Percentiles rank a stretch among this genome's conserved stretches.
These are phyloP conservation scores for Sinella curviseta DNA, from an alignment of 1,140 invertebrate species.

Conservation along the genomic window DNA sequence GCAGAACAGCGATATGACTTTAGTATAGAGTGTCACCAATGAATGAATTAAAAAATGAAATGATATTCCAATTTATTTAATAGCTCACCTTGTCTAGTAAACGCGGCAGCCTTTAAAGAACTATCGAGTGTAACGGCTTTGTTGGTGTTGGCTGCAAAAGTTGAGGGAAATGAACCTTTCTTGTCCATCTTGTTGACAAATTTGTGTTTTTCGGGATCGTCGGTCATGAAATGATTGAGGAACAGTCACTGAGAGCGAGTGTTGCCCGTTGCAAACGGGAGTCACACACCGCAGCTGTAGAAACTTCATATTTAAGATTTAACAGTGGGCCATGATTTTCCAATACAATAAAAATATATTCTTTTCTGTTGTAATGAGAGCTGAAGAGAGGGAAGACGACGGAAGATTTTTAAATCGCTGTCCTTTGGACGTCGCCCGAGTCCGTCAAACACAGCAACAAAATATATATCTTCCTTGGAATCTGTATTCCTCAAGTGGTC, in stretches of 20 bases:
- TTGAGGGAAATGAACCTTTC: conserved; percentile 27
- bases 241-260: conserved; percentile 31
- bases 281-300: conserved; percentile 24
- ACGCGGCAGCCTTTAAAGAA: neutral
- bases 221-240: conserved; percentile 39
- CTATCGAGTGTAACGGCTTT: conserved; percentile 20
- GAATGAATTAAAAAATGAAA: neutral
- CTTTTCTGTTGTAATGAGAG: neutral
- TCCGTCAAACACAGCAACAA: too few relatives aligned
- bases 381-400: neutral
- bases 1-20: neutral
- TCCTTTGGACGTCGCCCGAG: neutral
- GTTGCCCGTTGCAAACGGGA: conserved; percentile 46
- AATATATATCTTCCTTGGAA: too few relatives aligned
- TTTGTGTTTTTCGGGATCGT: conserved; percentile 30
- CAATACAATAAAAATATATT: conserved; percentile 5
- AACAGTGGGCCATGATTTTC: conserved; percentile 44
- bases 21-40: too few relatives aligned
- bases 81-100: conserved; percentile 33
- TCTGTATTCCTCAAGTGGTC: too few relatives aligned
- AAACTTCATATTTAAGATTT: conserved; percentile 47
- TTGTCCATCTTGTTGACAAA: conserved; percentile 34
- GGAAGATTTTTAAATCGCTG: neutral
- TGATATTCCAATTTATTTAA: neutral
- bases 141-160: neutral